phyloP scores from a whole-genome alignment of 2,797 vertebrate genomes.

The Catamblyrhynchus diadema region DNA sequence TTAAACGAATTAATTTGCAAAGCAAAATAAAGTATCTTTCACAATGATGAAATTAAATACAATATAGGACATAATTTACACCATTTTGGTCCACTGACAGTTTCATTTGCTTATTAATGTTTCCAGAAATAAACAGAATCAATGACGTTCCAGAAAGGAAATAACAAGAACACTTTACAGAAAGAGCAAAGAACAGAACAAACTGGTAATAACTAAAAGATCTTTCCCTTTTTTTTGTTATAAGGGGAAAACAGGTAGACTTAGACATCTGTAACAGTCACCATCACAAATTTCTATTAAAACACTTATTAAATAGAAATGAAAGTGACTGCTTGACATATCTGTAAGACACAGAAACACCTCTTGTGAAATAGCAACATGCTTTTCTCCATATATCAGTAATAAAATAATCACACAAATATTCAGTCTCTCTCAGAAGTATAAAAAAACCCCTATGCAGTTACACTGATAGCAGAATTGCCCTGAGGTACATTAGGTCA shows the following conservation, averaged over 20 bases:
- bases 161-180: not conserved
- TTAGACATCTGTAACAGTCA: not conserved
- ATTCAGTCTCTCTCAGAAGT: not conserved
- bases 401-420: not conserved
- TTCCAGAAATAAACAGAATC: not conserved
- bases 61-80: not conserved
- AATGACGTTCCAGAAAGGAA: not conserved
- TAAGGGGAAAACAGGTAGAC: not conserved
- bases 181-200: not conserved
- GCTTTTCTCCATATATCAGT: not conserved
- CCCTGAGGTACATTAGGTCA: not conserved
- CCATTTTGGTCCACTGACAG: not conserved
- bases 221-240: not conserved
- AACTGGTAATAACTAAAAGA: not conserved
- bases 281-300: not conserved
- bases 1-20: not conserved
- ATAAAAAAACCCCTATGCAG: accelerated
- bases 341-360: not conserved
- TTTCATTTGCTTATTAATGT: not conserved
- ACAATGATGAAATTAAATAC: not conserved
- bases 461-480: not conserved
- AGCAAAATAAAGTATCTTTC: not conserved
- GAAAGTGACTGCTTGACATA: not conserved
- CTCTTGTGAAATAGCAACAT: not conserved
- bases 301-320: not conserved